phyloP scores from a whole-genome alignment of 2,888 invertebrate genomes.

The Bembecia ichneumoniformis region DNA sequence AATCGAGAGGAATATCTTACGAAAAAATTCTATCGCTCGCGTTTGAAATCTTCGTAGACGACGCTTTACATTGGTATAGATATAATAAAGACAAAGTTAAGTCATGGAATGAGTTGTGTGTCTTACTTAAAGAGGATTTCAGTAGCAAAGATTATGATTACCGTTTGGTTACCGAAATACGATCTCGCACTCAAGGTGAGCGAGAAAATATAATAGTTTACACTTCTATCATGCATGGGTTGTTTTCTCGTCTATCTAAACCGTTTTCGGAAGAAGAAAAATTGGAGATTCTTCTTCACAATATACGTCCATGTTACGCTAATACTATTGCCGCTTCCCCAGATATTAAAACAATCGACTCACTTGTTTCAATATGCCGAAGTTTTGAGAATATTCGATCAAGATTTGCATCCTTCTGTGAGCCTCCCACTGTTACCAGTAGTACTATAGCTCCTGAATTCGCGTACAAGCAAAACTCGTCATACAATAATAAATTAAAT shows the following conservation, averaged over 20 bases:
- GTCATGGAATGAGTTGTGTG: neutral
- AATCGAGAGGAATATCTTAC: no score
- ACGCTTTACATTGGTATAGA: constrained; percentile 2
- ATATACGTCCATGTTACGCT: constrained; percentile 1
- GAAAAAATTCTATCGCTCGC: no score
- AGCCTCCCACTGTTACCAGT: neutral
- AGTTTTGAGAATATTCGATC: neutral
- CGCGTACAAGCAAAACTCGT: neutral
- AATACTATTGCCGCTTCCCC: neutral
- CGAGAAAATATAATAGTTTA: constrained; percentile 11
- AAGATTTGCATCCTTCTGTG: neutral
- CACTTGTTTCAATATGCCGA: neutral
- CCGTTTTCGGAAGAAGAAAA: neutral
- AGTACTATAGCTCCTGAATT: neutral
- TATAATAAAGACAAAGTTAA: neutral
- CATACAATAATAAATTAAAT: neutral
- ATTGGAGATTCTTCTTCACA: constrained; percentile 1
- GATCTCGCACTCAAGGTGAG: constrained; percentile 10
- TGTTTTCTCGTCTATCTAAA: constrained; percentile 5
- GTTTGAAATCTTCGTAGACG: neutral
- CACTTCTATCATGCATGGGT: constrained; percentile 9
- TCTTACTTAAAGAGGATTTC: constrained; percentile 1
- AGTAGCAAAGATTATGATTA: constrained; percentile 1
- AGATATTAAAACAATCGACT: neutral
- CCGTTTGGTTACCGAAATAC: constrained; percentile 9